Evolutionary conservation across 2,797 vertebrate genomes (phyloP), one percentile per base, ranked within the genome.

Genomic region (Molothrus aeneus): DNA sequence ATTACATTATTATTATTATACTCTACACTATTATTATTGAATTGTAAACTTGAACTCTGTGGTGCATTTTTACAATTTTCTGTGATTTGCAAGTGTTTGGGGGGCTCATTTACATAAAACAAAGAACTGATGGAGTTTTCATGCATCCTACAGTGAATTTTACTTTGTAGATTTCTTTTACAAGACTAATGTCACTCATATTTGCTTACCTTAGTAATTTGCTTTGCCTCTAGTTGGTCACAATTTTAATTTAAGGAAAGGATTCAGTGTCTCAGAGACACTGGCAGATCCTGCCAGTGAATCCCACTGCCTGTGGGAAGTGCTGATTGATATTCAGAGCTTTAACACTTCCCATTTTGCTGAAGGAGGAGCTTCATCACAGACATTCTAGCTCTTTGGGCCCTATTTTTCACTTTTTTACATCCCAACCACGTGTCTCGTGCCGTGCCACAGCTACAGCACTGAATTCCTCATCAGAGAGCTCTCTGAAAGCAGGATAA

Each of bases 271-370:
- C 74, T 96, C 88, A 77, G 93, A 88, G 86, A 95, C 93, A 86
- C 78, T 87, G 81, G 78, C 11, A 8, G 88, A 92, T 89, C 90
- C 92, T 96, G 74, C 68, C 86, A 95, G 78, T 87, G 94, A 96
- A 95, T 96, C 90, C 96, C 83, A 95, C 93, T 89, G 95, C 90
- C 88, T 90, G 96, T 97, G 90, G 95, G 95, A 97, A 96, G 96
- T 86, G 86, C 93, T 93, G 93, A 94, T 90, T 95, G 95, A 95
- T 97, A 96, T 96, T 95, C 94, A 94, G 80, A 93, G 92, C 93
- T 95, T 95, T 95, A 97, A 96, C 93, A 95, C 96, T 90, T 96
- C 83, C 90, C 71, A n/a, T 97, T 97, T 95, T 93, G 80, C 88
- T 91, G 92, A 90, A 95, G 94, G 92, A 95, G 90, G 92, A 96